phyloP scores from a whole-genome alignment of 2,113 vertebrate genomes.

The Anolis sagrei region DNA sequence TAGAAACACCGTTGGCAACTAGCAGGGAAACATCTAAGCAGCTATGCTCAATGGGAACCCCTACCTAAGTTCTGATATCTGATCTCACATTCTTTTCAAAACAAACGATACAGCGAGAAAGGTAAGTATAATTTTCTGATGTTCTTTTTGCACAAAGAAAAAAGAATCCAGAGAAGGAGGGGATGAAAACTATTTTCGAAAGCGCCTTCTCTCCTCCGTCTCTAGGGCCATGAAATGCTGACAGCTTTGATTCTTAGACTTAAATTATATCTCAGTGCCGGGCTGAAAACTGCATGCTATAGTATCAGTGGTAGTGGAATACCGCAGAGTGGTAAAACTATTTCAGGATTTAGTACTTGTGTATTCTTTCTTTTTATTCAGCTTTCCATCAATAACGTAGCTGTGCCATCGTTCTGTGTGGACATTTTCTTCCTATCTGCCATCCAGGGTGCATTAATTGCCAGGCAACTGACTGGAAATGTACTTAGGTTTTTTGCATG shows the following conservation, averaged over 20 bases:
- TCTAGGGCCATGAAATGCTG: constrained; percentile 27
- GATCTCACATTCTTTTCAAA: neutral
- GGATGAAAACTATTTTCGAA: constrained; percentile 22
- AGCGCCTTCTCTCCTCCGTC: neutral
- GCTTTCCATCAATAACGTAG: constrained; percentile 19
- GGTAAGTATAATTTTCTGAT: neutral
- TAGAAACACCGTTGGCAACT: neutral
- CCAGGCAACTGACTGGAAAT: constrained; percentile 8
- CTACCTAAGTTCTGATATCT: neutral
- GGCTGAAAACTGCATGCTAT: constrained; percentile 22
- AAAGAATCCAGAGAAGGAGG: neutral
- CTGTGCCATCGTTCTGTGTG: neutral
- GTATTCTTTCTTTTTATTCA: constrained; percentile 30
- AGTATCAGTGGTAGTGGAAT: constrained; percentile 13
- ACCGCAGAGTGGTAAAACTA: constrained; percentile 16
- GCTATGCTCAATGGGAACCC: neutral
- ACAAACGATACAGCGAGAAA: neutral
- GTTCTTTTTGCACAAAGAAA: neutral
- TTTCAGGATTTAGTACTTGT: constrained; percentile 40
- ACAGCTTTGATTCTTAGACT: constrained; percentile 36
- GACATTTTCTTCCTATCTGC: neutral
- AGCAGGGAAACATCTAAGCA: neutral
- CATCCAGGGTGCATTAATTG: neutral
- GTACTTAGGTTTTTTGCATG: neutral
- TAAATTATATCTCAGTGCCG: constrained; percentile 33